Conservation (phyloP, 2,888 invertebrate genomes). For the Tinea semifulvella region DNA sequence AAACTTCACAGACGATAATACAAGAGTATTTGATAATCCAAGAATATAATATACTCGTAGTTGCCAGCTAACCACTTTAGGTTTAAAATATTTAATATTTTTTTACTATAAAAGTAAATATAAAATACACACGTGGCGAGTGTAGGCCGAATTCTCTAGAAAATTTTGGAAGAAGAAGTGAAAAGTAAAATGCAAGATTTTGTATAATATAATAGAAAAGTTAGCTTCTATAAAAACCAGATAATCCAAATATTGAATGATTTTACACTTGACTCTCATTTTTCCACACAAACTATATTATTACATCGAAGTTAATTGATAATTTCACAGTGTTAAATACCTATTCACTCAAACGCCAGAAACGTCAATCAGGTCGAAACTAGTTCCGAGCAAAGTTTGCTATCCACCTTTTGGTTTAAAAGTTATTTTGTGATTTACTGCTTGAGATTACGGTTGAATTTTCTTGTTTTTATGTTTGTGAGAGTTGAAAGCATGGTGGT, state of each 20-base stretch:
- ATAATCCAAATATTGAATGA: too few relatives aligned
- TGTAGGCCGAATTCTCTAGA: background rate
- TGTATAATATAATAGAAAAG: too few relatives aligned
- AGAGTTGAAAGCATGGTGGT: slow-evolving; percentile 15
- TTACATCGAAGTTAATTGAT: background rate
- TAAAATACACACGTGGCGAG: background rate
- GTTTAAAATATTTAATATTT: too few relatives aligned
- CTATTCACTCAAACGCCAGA: background rate
- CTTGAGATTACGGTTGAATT: background rate
- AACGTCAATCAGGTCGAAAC: slow-evolving; percentile 5
- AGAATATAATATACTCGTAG: too few relatives aligned
- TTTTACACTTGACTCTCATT: background rate
- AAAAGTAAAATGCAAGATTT: background rate
- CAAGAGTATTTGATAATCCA: too few relatives aligned
- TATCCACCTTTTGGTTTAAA: background rate
- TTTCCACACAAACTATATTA: background rate
- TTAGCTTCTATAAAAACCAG: too few relatives aligned
- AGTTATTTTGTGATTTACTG: background rate
- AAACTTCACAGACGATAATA: too few relatives aligned
- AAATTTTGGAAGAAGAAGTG: background rate
- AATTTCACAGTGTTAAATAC: slow-evolving; percentile 7
- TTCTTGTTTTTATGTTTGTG: background rate
- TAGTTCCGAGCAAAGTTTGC: background rate
- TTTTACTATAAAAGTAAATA: too few relatives aligned
- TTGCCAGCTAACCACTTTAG: too few relatives aligned